Base-by-base conservation (phyloP, 2,888 invertebrate species). In the Poecilobothrus nobilitatus region DNA sequence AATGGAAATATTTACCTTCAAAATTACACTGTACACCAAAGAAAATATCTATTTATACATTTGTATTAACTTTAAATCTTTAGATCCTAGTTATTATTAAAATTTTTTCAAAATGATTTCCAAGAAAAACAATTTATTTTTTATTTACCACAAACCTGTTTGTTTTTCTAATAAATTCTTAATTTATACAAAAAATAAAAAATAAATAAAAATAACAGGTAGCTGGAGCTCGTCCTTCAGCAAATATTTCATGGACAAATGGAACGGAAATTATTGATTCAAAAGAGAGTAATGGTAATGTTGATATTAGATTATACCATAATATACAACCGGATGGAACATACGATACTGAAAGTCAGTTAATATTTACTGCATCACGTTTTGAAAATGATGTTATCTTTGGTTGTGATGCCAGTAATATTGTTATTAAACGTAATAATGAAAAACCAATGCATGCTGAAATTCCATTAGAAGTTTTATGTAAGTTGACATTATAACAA, bases 201-300 rank as follows among this genome's bases (percentile, higher is more conserved):
- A 27, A 10, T 37, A 37, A 37, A 37, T 37, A 37, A 37, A 8
- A 37, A 37, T 37, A 10, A 37, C 74, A 82, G 70, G 92, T 92
- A 5, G 86, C 86, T 61, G 94, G 92, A 0, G 94, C 95, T 0
- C 84, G 91, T 66, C 95, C 95, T 0, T 87, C 92, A 0, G 94
- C 94, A 12, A 88, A 87, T 74, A 86, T 95, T 70, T 88, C 90
- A 70, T 95, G 95, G 95, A 91, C 86, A 82, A 95, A 95, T 79
- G 89, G 90, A 21, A 88, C 91, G 0, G 66, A 72, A n/a, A 78
- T 74, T 12, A 78, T 82, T 66, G 75, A 75, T 68, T 75, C 78
- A 15, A 77, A 75, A 68, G 78, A 77, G 68, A 78, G 80, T 71
- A 76, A 20, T 65, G 34, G 18, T 34, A 37, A 9, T 33, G 65